Evolutionary conservation across 2,888 invertebrate genomes (phyloP), one percentile per base, ranked within the genome.

Genomic region (Synergus gifuensis): DNA sequence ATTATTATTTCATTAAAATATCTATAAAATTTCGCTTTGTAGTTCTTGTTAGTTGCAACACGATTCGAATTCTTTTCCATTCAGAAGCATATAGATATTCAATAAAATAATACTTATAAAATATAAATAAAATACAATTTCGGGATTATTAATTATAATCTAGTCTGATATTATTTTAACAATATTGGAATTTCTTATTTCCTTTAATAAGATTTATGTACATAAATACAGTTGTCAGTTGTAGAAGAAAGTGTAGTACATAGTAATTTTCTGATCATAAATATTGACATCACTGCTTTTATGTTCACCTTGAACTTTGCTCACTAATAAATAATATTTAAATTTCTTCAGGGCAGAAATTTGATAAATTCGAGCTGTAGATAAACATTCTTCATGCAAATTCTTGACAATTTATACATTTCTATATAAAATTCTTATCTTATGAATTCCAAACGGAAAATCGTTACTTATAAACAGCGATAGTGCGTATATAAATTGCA

Each of bases 231-330:
- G 36, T 36, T 36, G 40, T 40, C 64, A 64, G 40, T 64, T 44
- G 18, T 9, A 44, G 22, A 49, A 46, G 36, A 69, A 69, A 54
- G 42, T 28, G 16, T 22, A 14, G 49, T 28, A 69, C 49, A 40
- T 40, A 64, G 18, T 40, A 18, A 46, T 44, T 49, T n/a, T 28
- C n/a, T 40, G 0, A 66, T 3, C 62, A 76, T 77, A 16, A 40
- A 28, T n/a, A 49, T 49, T 66, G 44, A 54, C 73, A 73, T 73
- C 36, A 73, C 49, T 46, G 64, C 28, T 63, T 22, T 40, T 77
- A 40, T 14, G 11, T 36, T 54, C 49, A 62, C 22, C 76, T 62
- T 22, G 64, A 66, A 66, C 66, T 66, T 66, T 66, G 44, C 18
- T n/a, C 66, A 46, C 46, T 46, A 12, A 2, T 46, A 46, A 46